Conservation (phyloP, 2,797 vertebrate genomes). For the Aldrovandia affinis region DNA sequence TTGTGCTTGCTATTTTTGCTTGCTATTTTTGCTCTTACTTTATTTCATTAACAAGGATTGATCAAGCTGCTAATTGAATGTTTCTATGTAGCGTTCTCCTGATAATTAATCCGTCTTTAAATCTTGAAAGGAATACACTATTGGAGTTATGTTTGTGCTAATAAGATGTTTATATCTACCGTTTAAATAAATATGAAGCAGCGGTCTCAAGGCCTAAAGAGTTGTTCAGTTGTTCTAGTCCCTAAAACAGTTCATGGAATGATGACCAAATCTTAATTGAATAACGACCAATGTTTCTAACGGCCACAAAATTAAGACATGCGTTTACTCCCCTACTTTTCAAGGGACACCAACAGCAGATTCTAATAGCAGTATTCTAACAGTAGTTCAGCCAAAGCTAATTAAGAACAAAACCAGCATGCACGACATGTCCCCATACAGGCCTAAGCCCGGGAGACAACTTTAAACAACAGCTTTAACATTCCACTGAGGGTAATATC, state of each 20-base stretch:
- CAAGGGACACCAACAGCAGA: neutral
- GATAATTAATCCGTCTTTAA: slow-evolving; percentile 2
- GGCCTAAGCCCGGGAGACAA: neutral
- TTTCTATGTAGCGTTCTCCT: neutral
- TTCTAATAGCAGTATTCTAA: neutral
- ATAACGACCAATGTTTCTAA: neutral
- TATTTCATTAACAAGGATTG: neutral
- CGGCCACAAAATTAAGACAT: neutral
- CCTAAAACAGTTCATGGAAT: neutral
- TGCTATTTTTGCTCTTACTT: neutral
- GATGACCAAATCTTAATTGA: neutral
- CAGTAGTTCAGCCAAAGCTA: neutral
- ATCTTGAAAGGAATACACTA: neutral
- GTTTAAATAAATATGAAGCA: neutral
- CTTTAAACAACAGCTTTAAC: neutral
- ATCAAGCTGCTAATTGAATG: neutral
- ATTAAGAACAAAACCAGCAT: neutral
- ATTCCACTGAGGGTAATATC: neutral
- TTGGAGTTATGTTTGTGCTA: neutral
- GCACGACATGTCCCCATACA: neutral
- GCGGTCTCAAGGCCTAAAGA: neutral
- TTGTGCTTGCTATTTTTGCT: neutral
- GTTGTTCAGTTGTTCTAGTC: neutral
- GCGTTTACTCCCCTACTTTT: neutral
- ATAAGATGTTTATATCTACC: neutral